Conservation (phyloP, 2,888 invertebrate species). For the Thereva nobilitata region DNA sequence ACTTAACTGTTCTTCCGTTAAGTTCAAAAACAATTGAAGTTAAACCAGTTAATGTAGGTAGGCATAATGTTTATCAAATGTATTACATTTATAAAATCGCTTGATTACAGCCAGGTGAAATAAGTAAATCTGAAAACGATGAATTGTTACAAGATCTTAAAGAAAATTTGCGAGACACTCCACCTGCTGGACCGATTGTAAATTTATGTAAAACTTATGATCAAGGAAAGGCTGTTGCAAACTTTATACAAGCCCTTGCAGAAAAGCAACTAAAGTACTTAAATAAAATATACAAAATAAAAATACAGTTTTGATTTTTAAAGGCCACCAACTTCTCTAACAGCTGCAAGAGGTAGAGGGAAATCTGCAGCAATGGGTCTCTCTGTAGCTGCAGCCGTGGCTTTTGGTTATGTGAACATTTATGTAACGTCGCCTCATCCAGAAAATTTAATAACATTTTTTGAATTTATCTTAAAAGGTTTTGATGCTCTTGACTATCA, state of each 20-base stretch:
- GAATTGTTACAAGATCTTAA: constrained; percentile 75
- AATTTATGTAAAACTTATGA: constrained; percentile 90
- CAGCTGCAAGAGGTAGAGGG: constrained; percentile 95
- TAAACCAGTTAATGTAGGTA: constrained; percentile 66
- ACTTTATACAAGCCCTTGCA: constrained; percentile 92
- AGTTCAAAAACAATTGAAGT: constrained; percentile 86
- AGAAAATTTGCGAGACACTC: constrained; percentile 83
- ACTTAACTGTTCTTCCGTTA: constrained; percentile 87
- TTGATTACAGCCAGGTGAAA: constrained; percentile 47
- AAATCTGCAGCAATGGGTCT: constrained; percentile 97
- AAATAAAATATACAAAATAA: not conserved
- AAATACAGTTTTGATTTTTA: constrained; percentile 14
- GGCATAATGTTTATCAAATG: constrained; percentile 32
- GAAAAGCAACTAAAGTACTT: constrained; percentile 75
- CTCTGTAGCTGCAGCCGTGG: constrained; percentile 83
- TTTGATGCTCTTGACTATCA: constrained; percentile 92
- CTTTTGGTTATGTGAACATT: constrained; percentile 81
- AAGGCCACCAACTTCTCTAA: constrained; percentile 90
- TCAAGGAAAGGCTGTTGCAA: constrained; percentile 89
- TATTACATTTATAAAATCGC: constrained; percentile 45
- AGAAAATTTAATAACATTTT: constrained; percentile 95
- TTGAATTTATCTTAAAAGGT: constrained; percentile 95
- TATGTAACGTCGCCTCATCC: constrained; percentile 98
- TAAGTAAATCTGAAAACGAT: constrained; percentile 59
- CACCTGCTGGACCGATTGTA: constrained; percentile 87